Evolutionary conservation across 2,113 vertebrate genomes (phyloP).

Genomic region (Takifugu flavidus): DNA sequence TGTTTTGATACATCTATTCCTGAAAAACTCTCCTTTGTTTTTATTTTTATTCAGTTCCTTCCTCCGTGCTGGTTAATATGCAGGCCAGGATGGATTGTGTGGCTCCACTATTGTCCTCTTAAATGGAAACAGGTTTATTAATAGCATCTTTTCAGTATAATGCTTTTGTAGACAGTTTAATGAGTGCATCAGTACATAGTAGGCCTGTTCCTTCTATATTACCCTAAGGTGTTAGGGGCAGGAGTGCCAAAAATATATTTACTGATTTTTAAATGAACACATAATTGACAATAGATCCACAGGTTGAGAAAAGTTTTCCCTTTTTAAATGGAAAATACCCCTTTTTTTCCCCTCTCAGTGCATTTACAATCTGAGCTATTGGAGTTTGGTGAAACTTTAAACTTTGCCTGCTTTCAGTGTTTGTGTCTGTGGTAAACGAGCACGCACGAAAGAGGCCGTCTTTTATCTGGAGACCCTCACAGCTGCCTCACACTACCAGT

Average conservation of each 20-base stretch:
- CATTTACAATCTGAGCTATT: conserved; percentile 57
- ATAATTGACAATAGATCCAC: no score
- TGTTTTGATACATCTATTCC: conserved; percentile 8
- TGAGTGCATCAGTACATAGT: background rate
- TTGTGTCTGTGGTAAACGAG: conserved; percentile 13
- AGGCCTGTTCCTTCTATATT: no score
- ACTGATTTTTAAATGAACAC: no score
- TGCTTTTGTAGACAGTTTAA: background rate
- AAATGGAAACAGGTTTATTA: conserved; percentile 22
- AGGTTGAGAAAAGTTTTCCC: background rate
- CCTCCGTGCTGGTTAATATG: conserved; percentile 3
- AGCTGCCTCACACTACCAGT: conserved; percentile 31
- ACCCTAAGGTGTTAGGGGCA: no score
- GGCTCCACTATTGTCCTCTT: conserved; percentile 16
- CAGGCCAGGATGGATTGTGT: background rate
- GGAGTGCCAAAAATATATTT: no score
- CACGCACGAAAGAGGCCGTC: conserved; percentile 21
- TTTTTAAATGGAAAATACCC: background rate
- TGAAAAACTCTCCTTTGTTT: background rate
- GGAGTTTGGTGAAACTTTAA: conserved; percentile 29
- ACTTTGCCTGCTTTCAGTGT: conserved; percentile 32
- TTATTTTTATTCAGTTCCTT: conserved; percentile 18
- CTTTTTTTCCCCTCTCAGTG: conserved; percentile 28
- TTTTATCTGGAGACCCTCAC: conserved; percentile 33
- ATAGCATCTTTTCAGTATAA: conserved; percentile 6